Evolutionary conservation across 2,113 vertebrate species (phyloP), one percentile per base, ranked within the genome.

Genomic region (Glaucomys volans): DNA sequence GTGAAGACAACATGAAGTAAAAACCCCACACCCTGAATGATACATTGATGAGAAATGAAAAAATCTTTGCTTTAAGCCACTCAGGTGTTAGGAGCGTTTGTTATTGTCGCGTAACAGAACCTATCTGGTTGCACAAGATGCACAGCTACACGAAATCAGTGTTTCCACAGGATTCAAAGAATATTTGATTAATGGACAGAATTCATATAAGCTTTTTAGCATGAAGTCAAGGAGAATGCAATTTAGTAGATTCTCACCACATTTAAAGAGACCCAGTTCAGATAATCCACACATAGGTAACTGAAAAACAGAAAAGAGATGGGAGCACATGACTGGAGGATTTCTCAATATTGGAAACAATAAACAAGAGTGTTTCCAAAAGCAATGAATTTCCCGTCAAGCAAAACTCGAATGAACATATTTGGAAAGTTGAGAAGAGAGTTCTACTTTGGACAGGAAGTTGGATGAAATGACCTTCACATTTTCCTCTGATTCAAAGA

Each of bases 391-490:
- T 87, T 96, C 64, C n/a, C 52, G 77, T 82, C 40, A 94, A 93
- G 62, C 10, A 57, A 82, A 97, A 67, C 37, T 22, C 71, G 4
- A 95, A 67, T 30, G 37, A 91, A 50, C 3, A 84, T n/a, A 2
- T 89, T 67, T 92, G 64, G 88, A 35, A 94, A 82, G 57, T 54
- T 64, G 30, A 42, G 84, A 30, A 85, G 20, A 62, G 28, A 80
- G 59, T 77, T 95, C 75, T 89, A 26, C 42, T 91, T 80, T 93
- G 22, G 28, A 57, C 71, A 4, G n/a, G 22, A 94, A 83, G 28
- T 64, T 96, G 18, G 94, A 32, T 76, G 17, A 95, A 97, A 80
- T 79, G 74, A 82, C 66, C 88, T 96, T 95, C 86, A 42, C 47
- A 44, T 84, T 89, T 83, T 86, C 35, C 91, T 91, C 75, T 91